Evolutionary conservation across 1,140 invertebrate species (phyloP).

Genomic region (Zaprionus ghesquierei): DNA sequence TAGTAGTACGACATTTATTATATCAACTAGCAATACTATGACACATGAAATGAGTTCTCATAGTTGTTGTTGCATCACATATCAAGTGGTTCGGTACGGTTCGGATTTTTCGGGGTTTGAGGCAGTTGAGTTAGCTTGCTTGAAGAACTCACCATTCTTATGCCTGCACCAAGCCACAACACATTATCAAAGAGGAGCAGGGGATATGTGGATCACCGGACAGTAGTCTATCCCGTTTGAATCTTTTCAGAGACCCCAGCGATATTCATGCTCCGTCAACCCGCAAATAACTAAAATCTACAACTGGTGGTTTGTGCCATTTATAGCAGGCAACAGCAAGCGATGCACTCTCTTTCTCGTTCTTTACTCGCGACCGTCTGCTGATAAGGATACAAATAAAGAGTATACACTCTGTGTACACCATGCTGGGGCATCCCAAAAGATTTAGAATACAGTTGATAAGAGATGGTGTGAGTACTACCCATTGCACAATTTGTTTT

Average conservation of each 20-base stretch:
- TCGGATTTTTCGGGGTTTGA: not conserved
- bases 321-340: constrained; percentile 46
- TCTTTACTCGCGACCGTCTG: not conserved
- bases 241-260: not conserved
- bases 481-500: not conserved
- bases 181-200: constrained; percentile 50
- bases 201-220: not conserved
- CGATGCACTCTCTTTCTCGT: constrained; percentile 5
- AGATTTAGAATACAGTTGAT: not conserved
- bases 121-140: constrained; percentile 1
- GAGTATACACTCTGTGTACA: not conserved
- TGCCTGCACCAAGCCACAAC: constrained; percentile 47
- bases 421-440: not conserved
- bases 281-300: constrained; percentile 67
- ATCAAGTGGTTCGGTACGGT: constrained; percentile 10
- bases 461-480: not conserved
- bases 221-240: constrained; percentile 6
- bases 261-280: constrained; percentile 58
- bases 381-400: constrained; percentile 66
- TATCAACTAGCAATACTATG: not conserved
- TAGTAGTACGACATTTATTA: not conserved
- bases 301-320: constrained; percentile 58
- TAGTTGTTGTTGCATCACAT: constrained; percentile 59
- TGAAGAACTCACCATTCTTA: constrained; percentile 65
- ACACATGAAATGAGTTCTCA: not conserved